These are phyloP conservation scores for Drosophila tsacasi DNA, from an alignment of 1,140 invertebrate species.

Conservation along the genomic window DNA sequence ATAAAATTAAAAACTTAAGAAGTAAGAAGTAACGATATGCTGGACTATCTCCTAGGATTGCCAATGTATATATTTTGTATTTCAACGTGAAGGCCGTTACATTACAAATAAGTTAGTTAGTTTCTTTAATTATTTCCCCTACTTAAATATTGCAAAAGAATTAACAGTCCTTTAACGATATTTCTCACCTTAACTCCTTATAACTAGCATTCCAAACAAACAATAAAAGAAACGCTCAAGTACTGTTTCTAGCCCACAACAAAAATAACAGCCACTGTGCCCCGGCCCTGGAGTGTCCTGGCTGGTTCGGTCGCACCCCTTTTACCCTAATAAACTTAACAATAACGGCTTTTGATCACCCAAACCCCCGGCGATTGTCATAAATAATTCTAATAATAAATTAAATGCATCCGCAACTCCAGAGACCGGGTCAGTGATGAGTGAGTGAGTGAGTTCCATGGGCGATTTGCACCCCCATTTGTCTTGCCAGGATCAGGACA, in stretches of 20 bases:
- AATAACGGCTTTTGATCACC: slow-evolving; percentile 81
- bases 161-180: not conserved
- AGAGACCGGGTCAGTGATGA: slow-evolving; percentile 60
- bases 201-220: not conserved
- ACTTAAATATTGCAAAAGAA: not conserved
- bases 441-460: slow-evolving; percentile 47
- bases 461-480: slow-evolving; percentile 82
- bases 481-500: slow-evolving; percentile 63
- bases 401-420: slow-evolving; percentile 83
- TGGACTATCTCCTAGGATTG: no score
- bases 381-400: slow-evolving; percentile 85
- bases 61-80: no score
- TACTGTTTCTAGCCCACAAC: not conserved
- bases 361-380: slow-evolving; percentile 56
- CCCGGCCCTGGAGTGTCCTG: not conserved
- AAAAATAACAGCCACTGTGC: slow-evolving; percentile 60
- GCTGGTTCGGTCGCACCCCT: slow-evolving; percentile 49
- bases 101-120: no score
- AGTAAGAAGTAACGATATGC: no score
- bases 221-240: slow-evolving; percentile 1
- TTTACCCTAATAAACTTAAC: slow-evolving; percentile 82
- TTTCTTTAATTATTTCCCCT: not conserved
- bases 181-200: not conserved
- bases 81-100: no score
- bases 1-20: no score